Conservation (phyloP, 2,888 invertebrate species). For the Boloria euphrosyne region DNA sequence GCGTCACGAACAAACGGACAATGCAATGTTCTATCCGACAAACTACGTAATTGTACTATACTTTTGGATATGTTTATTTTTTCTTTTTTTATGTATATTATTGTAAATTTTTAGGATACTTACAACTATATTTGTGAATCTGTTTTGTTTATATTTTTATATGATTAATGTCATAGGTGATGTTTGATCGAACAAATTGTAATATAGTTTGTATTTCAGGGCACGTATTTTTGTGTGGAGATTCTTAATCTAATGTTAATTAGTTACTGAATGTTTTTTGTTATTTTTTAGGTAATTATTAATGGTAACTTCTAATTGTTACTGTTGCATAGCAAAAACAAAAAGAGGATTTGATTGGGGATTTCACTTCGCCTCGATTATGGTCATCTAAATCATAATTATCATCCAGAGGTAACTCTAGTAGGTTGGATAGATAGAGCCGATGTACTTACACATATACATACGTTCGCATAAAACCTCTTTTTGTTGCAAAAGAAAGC, state of each 20-base stretch:
- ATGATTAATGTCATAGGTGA: conserved; percentile 34
- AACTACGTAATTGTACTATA: conserved; percentile 61
- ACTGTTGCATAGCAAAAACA: conserved; percentile 20
- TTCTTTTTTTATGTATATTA: conserved; percentile 73
- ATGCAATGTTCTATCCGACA: conserved; percentile 72
- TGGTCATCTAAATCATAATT: conserved; percentile 6
- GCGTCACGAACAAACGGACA: conserved; percentile 55
- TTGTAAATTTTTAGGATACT: conserved; percentile 76
- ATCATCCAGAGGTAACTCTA: background rate
- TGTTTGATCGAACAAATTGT: conserved; percentile 40
- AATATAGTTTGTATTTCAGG: conserved; percentile 33
- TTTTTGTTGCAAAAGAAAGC: conserved; percentile 34
- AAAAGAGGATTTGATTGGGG: conserved; percentile 21
- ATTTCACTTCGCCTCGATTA: conserved; percentile 8
- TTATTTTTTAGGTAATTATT: conserved; percentile 37
- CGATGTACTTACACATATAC: conserved; percentile 20
- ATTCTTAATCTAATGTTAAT: conserved; percentile 34
- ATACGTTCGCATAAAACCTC: conserved; percentile 17
- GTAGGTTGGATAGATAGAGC: conserved; percentile 6
- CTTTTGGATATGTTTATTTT: conserved; percentile 73
- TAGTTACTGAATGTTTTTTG: conserved; percentile 39
- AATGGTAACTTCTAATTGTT: conserved; percentile 23
- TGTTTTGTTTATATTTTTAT: conserved; percentile 49
- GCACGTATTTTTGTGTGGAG: conserved; percentile 36
- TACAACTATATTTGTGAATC: conserved; percentile 63